Evolutionary conservation across 2,113 vertebrate species (phyloP), one percentile per base, ranked within the genome.

Genomic region (Tamias sibiricus): DNA sequence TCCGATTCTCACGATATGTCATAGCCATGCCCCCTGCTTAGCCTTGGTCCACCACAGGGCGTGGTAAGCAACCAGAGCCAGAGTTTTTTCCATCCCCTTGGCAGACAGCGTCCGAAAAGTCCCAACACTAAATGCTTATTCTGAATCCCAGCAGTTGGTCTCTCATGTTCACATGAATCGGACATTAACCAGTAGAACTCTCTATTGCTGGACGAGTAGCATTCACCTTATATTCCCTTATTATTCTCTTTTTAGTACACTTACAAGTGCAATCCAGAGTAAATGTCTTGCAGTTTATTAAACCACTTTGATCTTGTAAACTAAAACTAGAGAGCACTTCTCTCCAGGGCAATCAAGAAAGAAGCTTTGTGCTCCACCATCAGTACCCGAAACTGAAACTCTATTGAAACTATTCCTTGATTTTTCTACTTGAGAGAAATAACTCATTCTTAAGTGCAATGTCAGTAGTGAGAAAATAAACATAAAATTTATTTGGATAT

Each of bases 131-230:
- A n/a, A n/a, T n/a, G n/a, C 4, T 5, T 96, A 40, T 97, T 97
- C 16, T 96, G 49, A 62, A 28, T 71, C 0, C 54, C 96, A 37
- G 40, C 68, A 22, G 77, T 54, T 71, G 77, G 94, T 0, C 35
- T 87, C 0, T 94, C 13, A 52, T 87, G 6, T 49, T 97, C 7
- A 95, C 86, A 4, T 97, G 90, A 95, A 44, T 87, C 6, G 7
- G 87, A 42, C 47, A 79, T 5, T 97, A 96, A 79, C 75, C 68
- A 9, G 71, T 85, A 54, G 93, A 98, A 91, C 2, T 77, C 1
- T 75, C 76, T 37, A 19, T 64, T 79, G 91, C 82, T 12, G 93
- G 64, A 1, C 92, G 98, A n/a, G 2, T 87, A 14, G 71, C n/a
- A 32, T 95, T 92, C 4, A 37, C 87, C 9, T 20, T 95, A 9